A percentile compares a stretch with the other conserved stretches of the same genome.
phyloP scores from a whole-genome alignment of 1,140 invertebrate species.

The Drosophila sp. region DNA sequence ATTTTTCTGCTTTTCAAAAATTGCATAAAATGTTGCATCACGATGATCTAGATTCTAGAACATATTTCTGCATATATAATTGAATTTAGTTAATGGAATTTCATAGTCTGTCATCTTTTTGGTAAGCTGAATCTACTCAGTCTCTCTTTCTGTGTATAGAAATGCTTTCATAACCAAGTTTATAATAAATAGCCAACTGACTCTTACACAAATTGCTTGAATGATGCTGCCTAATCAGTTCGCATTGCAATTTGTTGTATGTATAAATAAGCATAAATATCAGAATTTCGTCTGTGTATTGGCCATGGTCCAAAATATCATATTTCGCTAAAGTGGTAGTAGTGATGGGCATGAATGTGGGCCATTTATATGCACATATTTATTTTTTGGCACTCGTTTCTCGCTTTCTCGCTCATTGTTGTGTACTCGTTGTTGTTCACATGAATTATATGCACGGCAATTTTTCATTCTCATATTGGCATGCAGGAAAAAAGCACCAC shows the following conservation, averaged over 20 bases:
- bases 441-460: conserved; percentile 64
- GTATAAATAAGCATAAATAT: conserved; percentile 71
- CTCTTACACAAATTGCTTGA: conserved; percentile 23
- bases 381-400: conserved; percentile 49
- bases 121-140: too few relatives aligned
- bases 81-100: too few relatives aligned
- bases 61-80: too few relatives aligned
- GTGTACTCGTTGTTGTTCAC: conserved; percentile 33
- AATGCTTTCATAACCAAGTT: neutral
- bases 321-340: conserved; percentile 32
- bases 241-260: conserved; percentile 69
- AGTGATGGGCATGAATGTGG: conserved; percentile 28
- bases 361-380: conserved; percentile 71
- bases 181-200: conserved; percentile 15
- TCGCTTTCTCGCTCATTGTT: neutral
- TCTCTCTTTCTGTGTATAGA: neutral
- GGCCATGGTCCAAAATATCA: conserved; percentile 30
- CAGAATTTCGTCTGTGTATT: conserved; percentile 6
- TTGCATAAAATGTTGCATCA: too few relatives aligned
- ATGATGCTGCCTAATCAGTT: conserved; percentile 58
- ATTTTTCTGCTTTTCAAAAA: too few relatives aligned
- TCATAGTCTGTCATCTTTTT: too few relatives aligned
- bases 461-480: conserved; percentile 72
- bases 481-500: neutral
- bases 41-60: too few relatives aligned